Percentiles rank a stretch among this genome's conserved stretches.
Evolutionary conservation across 2,888 invertebrate species (phyloP).

Genomic region (Drosophila neonasuta): DNA sequence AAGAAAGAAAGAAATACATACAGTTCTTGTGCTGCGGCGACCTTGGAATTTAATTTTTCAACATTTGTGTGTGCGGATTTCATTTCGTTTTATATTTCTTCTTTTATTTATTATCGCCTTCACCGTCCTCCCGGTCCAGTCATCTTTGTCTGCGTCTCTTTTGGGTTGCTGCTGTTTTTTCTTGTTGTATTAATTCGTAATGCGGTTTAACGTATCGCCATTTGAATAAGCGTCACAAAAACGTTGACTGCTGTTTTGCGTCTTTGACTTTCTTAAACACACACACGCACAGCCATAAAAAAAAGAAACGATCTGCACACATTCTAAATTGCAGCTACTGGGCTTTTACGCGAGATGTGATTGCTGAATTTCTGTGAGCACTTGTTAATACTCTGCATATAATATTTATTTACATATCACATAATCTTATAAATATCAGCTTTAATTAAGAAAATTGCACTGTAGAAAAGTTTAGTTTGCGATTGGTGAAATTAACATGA

Average conservation of each 20-base stretch:
- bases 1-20: constrained; percentile 13
- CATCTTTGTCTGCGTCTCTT: constrained; percentile 9
- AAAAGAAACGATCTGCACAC: not conserved
- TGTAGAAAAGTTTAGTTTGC: no score
- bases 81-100: constrained; percentile 9
- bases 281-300: not conserved
- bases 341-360: not conserved
- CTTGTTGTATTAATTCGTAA: constrained; percentile 65
- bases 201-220: constrained; percentile 50
- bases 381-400: no score
- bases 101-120: constrained; percentile 42
- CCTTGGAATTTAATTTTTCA: constrained; percentile 65
- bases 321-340: constrained; percentile 4
- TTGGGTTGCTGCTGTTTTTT: constrained; percentile 23
- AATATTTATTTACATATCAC: no score
- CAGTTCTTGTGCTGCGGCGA: constrained; percentile 58
- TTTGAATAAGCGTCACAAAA: constrained; percentile 45
- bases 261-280: constrained; percentile 13
- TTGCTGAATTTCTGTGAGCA: no score
- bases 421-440: no score
- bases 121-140: constrained; percentile 14
- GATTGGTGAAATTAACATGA: no score
- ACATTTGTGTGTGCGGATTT: constrained; percentile 33
- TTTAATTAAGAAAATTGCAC: no score
- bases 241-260: not conserved